phyloP scores from a whole-genome alignment of 2,888 invertebrate genomes.

The Pachycephus smyrnensis region DNA sequence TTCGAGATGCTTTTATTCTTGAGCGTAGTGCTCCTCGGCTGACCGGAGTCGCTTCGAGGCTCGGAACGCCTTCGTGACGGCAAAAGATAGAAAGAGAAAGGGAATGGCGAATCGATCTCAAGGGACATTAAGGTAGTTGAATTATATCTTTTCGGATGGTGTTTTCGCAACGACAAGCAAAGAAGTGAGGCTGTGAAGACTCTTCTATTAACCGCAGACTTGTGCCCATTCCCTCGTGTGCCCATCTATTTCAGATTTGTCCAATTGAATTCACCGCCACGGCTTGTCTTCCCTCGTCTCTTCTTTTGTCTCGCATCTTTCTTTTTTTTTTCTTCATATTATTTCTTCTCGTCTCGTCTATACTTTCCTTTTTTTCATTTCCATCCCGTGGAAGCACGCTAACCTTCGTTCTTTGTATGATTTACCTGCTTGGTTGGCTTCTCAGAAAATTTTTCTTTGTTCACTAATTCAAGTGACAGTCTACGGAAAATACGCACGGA shows the following conservation, averaged over 20 bases:
- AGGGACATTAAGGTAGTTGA: slow-evolving; percentile 35
- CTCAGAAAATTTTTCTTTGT: slow-evolving; percentile 1
- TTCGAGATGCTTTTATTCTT: neutral
- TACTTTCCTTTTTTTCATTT: slow-evolving; percentile 21
- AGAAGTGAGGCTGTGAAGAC: slow-evolving; percentile 26
- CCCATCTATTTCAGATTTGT: slow-evolving; percentile 47
- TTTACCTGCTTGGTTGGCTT: slow-evolving; percentile 43
- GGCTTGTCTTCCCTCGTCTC: neutral
- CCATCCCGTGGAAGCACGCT: slow-evolving; percentile 6
- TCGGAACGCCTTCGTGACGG: neutral
- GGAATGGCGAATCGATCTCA: slow-evolving; percentile 34
- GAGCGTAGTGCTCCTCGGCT: neutral
- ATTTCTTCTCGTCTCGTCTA: slow-evolving; percentile 11
- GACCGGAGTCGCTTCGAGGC: neutral
- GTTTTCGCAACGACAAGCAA: neutral
- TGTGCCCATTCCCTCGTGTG: slow-evolving; percentile 23
- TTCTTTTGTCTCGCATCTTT: slow-evolving; percentile 11
- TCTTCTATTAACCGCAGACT: slow-evolving; percentile 46
- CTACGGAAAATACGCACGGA: neutral
- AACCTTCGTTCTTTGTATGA: slow-evolving; percentile 45
- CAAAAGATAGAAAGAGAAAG: slow-evolving; percentile 7
- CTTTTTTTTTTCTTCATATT: slow-evolving; percentile 2
- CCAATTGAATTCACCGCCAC: slow-evolving; percentile 36
- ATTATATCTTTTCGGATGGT: slow-evolving; percentile 34
- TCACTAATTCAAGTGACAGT: neutral